phyloP scores from a whole-genome alignment of 2,888 invertebrate genomes.

The Molanna angustata region DNA sequence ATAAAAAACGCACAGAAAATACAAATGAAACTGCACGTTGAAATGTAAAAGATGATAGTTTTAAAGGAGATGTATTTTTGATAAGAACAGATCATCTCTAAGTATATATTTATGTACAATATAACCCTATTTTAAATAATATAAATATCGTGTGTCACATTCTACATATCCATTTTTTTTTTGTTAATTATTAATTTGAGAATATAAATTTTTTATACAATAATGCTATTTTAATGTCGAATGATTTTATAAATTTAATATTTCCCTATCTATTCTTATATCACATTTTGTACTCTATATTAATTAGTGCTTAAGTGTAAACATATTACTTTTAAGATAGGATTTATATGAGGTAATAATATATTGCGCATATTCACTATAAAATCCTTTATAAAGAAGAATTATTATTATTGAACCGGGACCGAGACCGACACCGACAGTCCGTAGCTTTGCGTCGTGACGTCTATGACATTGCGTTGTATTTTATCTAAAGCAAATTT shows the following conservation, averaged over 20 bases:
- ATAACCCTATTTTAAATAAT: slow-evolving; percentile 28
- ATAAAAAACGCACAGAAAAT: slow-evolving; percentile 17
- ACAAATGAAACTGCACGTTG: slow-evolving; percentile 28
- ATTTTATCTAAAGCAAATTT: slow-evolving; percentile 23
- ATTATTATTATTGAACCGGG: too few species aligned
- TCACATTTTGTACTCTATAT: slow-evolving; percentile 29
- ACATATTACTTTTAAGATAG: slow-evolving; percentile 21
- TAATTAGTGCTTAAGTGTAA: slow-evolving; percentile 27
- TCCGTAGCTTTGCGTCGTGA: slow-evolving; percentile 13
- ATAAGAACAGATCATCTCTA: slow-evolving; percentile 27
- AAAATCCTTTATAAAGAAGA: too few species aligned
- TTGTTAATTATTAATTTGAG: slow-evolving; percentile 25
- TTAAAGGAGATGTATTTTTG: slow-evolving; percentile 31
- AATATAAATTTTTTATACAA: slow-evolving; percentile 26
- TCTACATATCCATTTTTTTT: slow-evolving; percentile 29
- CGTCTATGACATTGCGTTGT: slow-evolving; percentile 11
- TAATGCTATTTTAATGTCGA: slow-evolving; percentile 22
- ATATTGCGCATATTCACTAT: too few species aligned
- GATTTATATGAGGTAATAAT: slow-evolving; percentile 8
- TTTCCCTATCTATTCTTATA: slow-evolving; percentile 29
- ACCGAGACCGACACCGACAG: too few species aligned
- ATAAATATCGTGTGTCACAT: slow-evolving; percentile 26
- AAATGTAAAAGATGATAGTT: slow-evolving; percentile 23
- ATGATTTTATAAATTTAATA: slow-evolving; percentile 22
- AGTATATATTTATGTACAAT: slow-evolving; percentile 28